These are phyloP conservation scores for Spheniscus humboldti DNA, from an alignment of 2,797 vertebrate species.

Conservation along the genomic window DNA sequence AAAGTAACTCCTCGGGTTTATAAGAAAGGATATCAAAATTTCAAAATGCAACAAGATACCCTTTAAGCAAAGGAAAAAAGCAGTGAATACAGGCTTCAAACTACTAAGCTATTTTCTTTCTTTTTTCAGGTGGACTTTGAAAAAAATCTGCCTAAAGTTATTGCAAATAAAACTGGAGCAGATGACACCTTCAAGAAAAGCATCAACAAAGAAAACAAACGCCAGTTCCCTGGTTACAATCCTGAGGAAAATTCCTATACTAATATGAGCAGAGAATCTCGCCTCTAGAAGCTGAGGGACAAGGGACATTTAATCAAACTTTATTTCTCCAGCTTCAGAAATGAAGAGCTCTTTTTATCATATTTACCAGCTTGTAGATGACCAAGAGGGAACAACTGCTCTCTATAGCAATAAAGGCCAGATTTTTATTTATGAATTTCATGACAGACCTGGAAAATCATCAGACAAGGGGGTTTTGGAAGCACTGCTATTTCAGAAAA, in stretches of 20 bases:
- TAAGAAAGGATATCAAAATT: neutral
- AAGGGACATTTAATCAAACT: neutral
- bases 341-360: neutral
- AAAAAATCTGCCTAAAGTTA: conserved; percentile 1
- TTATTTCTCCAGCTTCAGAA: neutral
- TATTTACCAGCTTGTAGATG: neutral
- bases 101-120: neutral
- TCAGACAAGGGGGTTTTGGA: neutral
- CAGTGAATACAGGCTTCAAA: neutral
- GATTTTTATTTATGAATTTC: neutral
- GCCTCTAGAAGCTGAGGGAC: conserved; percentile 56
- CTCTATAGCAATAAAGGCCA: neutral
- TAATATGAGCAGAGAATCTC: conserved; percentile 69
- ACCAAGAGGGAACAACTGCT: neutral
- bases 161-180: conserved; percentile 38
- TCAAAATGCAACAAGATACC: neutral
- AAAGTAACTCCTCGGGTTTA: neutral
- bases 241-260: conserved; percentile 66
- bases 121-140: conserved; percentile 67
- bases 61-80: neutral
- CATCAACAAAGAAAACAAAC: neutral
- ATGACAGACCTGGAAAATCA: neutral
- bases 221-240: conserved; percentile 34
- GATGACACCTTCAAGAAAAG: conserved; percentile 46
- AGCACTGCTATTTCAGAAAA: neutral